phyloP scores from a whole-genome alignment of 2,113 vertebrate species.

The Salvelinus namaycush region DNA sequence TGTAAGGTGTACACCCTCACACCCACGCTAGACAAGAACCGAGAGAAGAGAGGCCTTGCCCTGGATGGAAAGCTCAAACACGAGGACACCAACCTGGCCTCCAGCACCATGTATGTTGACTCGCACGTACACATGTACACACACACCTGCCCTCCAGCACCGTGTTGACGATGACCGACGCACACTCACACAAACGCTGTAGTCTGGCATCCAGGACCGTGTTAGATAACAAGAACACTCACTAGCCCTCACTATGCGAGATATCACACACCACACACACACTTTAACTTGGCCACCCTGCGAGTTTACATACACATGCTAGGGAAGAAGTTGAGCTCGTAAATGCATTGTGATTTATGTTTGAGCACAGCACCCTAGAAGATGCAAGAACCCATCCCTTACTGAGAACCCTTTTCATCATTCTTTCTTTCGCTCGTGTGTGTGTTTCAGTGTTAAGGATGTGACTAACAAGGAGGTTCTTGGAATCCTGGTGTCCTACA shows the following conservation, averaged over 20 bases:
- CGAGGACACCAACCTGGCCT: constrained; percentile 91
- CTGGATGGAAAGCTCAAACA: constrained; percentile 90
- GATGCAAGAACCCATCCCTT: background rate
- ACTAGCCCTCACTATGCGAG: background rate
- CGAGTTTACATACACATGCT: background rate
- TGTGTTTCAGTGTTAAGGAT: constrained; percentile 79
- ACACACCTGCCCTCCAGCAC: background rate
- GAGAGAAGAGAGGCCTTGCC: constrained; percentile 88
- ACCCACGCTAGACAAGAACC: constrained; percentile 83
- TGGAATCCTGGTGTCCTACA: constrained; percentile 86
- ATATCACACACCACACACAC: background rate
- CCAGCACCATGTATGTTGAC: constrained; percentile 82
- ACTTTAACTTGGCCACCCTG: background rate
- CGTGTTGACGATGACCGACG: background rate
- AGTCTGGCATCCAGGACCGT: background rate
- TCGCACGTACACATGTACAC: background rate
- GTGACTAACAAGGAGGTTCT: constrained; percentile 86
- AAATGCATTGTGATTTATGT: background rate
- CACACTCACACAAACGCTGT: background rate
- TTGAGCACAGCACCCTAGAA: background rate
- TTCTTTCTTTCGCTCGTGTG: background rate
- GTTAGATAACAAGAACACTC: background rate
- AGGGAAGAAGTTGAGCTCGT: too few species aligned
- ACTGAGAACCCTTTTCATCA: background rate
- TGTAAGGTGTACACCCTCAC: constrained; percentile 91